Evolutionary conservation across 2,888 invertebrate genomes (phyloP).

Genomic region (Amphipyra tragopoginis): DNA sequence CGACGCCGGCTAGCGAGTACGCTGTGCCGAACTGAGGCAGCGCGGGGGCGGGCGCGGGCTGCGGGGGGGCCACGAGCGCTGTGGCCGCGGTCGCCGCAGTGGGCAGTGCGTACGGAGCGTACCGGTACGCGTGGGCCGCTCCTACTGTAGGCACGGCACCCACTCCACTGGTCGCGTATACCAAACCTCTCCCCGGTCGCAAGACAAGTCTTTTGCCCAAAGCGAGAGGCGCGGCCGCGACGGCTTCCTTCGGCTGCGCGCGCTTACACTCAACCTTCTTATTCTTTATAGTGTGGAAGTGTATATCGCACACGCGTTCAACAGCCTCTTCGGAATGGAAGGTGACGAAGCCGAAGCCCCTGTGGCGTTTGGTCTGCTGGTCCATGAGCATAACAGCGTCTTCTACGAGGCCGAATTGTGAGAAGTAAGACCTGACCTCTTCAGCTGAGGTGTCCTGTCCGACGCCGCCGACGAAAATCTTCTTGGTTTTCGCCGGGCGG

Average conservation of each 20-base stretch:
- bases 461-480: constrained; percentile 97
- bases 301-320: constrained; percentile 97
- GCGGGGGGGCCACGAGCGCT: constrained; percentile 86
- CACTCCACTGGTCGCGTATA: constrained; percentile 88
- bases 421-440: constrained; percentile 97
- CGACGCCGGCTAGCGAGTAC: constrained; percentile 96
- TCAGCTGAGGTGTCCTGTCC: constrained; percentile 97
- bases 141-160: constrained; percentile 66
- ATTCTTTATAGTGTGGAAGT: constrained; percentile 97
- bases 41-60: constrained; percentile 89
- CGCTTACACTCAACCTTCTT: constrained; percentile 97
- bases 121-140: constrained; percentile 85
- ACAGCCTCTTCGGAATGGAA: constrained; percentile 97
- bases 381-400: constrained; percentile 98
- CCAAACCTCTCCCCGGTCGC: constrained; percentile 92
- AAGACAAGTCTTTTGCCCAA: constrained; percentile 93
- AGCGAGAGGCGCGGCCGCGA: constrained; percentile 92
- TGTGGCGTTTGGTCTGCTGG: constrained; percentile 97
- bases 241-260: constrained; percentile 97
- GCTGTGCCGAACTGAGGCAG: constrained; percentile 92
- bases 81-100: constrained; percentile 68
- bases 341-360: constrained; percentile 97
- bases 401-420: constrained; percentile 96
- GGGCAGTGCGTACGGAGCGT: constrained; percentile 89
- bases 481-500: constrained; percentile 96